Percentiles rank a stretch among this genome's conserved stretches.
These are phyloP conservation scores for Synergus gifuensis DNA, from an alignment of 2,888 invertebrate species.

Conservation along the genomic window DNA sequence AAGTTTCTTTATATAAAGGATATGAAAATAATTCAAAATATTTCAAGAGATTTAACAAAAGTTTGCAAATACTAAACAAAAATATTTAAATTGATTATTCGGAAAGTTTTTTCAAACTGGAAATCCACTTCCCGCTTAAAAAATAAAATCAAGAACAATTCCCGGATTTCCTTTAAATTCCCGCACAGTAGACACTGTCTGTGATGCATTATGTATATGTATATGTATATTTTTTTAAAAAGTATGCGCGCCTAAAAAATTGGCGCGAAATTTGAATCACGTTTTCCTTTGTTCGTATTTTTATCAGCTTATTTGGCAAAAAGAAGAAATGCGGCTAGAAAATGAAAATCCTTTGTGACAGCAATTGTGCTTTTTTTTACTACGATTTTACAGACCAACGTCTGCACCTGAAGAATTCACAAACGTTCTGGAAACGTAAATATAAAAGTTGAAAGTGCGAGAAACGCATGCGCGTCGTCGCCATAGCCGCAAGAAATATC, in stretches of 20 bases:
- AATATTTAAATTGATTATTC: too few relatives aligned
- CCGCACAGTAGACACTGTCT: too few relatives aligned
- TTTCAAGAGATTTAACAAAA: too few relatives aligned
- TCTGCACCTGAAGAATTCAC: constrained; percentile 19
- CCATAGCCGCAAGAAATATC: background rate
- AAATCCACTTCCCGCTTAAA: too few relatives aligned
- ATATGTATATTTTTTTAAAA: too few relatives aligned
- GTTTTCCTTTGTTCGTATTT: background rate
- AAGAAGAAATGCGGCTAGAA: constrained; percentile 23
- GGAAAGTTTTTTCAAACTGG: too few relatives aligned
- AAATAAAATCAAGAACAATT: too few relatives aligned
- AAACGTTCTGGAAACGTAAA: constrained; percentile 11
- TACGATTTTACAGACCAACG: constrained; percentile 28
- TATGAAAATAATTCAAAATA: too few relatives aligned
- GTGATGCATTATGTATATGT: too few relatives aligned
- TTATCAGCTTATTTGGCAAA: constrained; percentile 3
- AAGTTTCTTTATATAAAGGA: too few relatives aligned
- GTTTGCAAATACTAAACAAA: too few relatives aligned
- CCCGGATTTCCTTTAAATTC: too few relatives aligned
- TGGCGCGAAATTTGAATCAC: constrained; percentile 36
- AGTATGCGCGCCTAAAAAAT: background rate
- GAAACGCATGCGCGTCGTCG: constrained; percentile 31
- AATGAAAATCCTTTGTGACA: constrained; percentile 4
- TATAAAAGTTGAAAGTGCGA: constrained; percentile 11
- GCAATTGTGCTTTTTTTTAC: background rate